phyloP scores from a whole-genome alignment of 2,888 invertebrate species.

The Drosophila cognata region DNA sequence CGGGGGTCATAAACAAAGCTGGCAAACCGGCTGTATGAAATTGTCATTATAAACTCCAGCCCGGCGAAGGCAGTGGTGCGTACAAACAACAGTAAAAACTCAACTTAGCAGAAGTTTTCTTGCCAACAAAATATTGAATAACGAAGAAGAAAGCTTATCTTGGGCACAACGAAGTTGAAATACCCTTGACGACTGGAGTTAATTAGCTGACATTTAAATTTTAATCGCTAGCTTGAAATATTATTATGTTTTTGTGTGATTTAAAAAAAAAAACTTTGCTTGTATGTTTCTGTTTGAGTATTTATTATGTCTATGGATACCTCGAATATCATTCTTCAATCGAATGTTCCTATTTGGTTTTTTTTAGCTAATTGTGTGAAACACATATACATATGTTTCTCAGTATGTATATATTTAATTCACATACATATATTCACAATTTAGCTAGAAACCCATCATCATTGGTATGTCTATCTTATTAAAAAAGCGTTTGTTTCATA shows the following conservation, averaged over 20 bases:
- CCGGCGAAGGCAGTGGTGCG: constrained; percentile 42
- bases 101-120: constrained; percentile 11
- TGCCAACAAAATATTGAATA: constrained; percentile 24
- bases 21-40: constrained; percentile 34
- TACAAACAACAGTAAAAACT: constrained; percentile 30
- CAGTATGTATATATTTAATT: no score
- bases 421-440: no score
- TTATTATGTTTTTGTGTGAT: neutral
- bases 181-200: neutral
- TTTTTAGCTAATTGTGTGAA: no score
- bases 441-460: no score
- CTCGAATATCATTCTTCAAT: neutral
- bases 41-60: constrained; percentile 64
- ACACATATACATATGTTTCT: no score
- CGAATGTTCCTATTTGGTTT: no score
- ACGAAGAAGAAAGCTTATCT: neutral
- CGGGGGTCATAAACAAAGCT: constrained; percentile 40
- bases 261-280: neutral
- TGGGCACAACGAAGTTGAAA: neutral
- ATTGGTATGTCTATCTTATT: no score
- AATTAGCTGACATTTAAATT: neutral
- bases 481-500: no score
- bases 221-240: neutral
- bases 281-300: neutral
- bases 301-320: neutral